These are phyloP conservation scores for Pristionchus exspectatus DNA, from an alignment of 2,888 invertebrate genomes.

Conservation along the genomic window DNA sequence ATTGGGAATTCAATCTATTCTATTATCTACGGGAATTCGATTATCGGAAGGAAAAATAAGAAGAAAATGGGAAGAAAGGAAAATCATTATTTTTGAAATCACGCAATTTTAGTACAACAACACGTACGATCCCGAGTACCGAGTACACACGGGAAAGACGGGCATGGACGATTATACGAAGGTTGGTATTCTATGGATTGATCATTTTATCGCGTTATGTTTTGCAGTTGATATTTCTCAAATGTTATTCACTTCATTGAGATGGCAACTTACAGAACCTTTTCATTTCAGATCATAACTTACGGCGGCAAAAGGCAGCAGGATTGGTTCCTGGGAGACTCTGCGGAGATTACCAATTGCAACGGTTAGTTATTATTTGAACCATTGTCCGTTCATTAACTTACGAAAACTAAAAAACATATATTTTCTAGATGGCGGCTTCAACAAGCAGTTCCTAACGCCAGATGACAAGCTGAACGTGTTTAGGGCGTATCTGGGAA, in stretches of 20 bases:
- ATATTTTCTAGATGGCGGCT: slow-evolving; percentile 19
- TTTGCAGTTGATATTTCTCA: too few relatives aligned
- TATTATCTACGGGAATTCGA: too few relatives aligned
- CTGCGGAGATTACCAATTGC: neutral
- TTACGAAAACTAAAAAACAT: neutral
- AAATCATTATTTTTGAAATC: too few relatives aligned
- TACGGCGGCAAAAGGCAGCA: neutral
- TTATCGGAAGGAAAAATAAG: too few relatives aligned
- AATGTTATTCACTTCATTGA: too few relatives aligned
- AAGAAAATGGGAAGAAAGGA: too few relatives aligned
- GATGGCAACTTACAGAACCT: too few relatives aligned
- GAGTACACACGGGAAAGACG: neutral
- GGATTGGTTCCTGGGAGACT: slow-evolving; percentile 40
- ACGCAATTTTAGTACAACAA: slow-evolving; percentile 49
- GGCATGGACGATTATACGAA: slow-evolving; percentile 5
- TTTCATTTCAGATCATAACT: neutral
- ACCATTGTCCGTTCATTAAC: neutral
- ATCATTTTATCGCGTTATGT: too few relatives aligned
- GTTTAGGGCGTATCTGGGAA: slow-evolving; percentile 17
- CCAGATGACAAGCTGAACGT: slow-evolving; percentile 2
- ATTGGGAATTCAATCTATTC: too few relatives aligned
- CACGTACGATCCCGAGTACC: slow-evolving; percentile 49
- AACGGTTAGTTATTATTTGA: neutral
- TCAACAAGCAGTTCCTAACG: slow-evolving; percentile 21
- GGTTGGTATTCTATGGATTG: too few relatives aligned